Evolutionary conservation across 2,888 invertebrate genomes (phyloP).

Genomic region (Hoplodrina blanda): DNA sequence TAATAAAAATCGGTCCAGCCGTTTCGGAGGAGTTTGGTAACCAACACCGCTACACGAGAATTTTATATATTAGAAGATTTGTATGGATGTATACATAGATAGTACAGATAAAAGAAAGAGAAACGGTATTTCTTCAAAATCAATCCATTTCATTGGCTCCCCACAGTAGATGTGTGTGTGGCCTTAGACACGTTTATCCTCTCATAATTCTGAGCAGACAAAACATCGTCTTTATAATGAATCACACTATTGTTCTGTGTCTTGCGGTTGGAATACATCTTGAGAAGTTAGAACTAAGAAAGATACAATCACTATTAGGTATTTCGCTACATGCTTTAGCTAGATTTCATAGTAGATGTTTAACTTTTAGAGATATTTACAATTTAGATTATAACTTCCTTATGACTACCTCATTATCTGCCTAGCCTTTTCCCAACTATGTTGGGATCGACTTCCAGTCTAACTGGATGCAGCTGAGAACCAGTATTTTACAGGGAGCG

Average conservation of each 20-base stretch:
- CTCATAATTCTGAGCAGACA: constrained; percentile 27
- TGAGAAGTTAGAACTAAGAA: background rate
- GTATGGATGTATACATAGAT: too few relatives aligned
- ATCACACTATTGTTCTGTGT: constrained; percentile 40
- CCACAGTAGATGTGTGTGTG: background rate
- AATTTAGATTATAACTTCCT: too few relatives aligned
- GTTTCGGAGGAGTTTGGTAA: too few relatives aligned
- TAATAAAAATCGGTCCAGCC: too few relatives aligned
- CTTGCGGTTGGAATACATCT: constrained; percentile 16
- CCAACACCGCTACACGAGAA: too few relatives aligned
- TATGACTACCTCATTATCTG: too few relatives aligned
- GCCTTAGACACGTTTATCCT: constrained; percentile 3
- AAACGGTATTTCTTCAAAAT: constrained; percentile 2
- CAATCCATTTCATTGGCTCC: background rate
- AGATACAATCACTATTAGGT: constrained; percentile 23
- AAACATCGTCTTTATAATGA: constrained; percentile 28
- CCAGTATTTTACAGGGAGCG: too few relatives aligned
- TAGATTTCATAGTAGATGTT: background rate
- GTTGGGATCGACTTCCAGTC: too few relatives aligned
- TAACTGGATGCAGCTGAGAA: too few relatives aligned
- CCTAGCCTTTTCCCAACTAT: too few relatives aligned
- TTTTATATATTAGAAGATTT: too few relatives aligned
- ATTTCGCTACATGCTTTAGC: background rate
- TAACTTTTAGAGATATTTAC: too few relatives aligned
- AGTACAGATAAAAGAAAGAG: background rate